Conservation (phyloP, 2,797 vertebrate genomes). For the Sebastes taczanowskii region DNA sequence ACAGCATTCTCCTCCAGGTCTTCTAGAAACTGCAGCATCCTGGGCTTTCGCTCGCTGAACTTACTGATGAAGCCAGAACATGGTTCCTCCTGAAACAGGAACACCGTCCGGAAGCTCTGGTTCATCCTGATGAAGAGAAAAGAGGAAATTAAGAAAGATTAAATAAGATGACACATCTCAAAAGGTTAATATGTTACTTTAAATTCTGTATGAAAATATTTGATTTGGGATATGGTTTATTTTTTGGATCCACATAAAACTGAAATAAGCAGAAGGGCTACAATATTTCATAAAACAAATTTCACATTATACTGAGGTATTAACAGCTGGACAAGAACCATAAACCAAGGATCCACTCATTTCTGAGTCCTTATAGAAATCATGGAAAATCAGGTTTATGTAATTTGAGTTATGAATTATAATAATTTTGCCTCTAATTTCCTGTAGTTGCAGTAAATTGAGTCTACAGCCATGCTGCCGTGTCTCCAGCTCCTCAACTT, state of each 20-base stretch:
- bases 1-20: too few species aligned
- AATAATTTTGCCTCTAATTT: not conserved
- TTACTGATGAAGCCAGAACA: too few species aligned
- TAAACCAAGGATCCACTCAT: not conserved
- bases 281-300: not conserved
- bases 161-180: too few species aligned
- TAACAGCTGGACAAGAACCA: not conserved
- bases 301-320: not conserved
- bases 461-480: not conserved
- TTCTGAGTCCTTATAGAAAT: not conserved
- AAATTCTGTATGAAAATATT: not conserved
- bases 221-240: not conserved
- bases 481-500: not conserved
- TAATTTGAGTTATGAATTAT: too few species aligned
- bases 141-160: not conserved
- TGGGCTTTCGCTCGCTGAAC: too few species aligned
- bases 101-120: too few species aligned
- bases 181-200: not conserved
- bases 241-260: not conserved
- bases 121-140: too few species aligned
- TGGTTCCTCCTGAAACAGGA: too few species aligned
- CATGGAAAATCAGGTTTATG: not conserved
- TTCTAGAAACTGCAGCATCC: too few species aligned
- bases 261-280: not conserved
- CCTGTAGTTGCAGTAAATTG: not conserved